These are phyloP conservation scores for Apeira syringaria DNA, from an alignment of 2,888 invertebrate genomes.

Conservation along the genomic window DNA sequence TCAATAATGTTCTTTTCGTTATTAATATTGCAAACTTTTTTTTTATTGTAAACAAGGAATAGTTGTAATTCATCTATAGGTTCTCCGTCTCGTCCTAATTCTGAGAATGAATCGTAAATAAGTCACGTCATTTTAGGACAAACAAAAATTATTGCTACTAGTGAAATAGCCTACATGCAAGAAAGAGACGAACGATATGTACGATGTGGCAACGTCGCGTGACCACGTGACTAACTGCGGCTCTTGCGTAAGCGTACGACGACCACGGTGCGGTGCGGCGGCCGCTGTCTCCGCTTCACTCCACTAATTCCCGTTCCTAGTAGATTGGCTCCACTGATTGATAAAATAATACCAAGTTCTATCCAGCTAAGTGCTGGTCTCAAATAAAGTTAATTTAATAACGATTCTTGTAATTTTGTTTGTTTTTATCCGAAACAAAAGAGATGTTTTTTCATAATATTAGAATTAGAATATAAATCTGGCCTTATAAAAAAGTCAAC, in stretches of 20 bases:
- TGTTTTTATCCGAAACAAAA: too few species aligned
- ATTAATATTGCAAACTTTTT: too few species aligned
- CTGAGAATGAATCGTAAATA: slow-evolving; percentile 70
- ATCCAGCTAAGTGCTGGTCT: too few species aligned
- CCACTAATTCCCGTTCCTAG: slow-evolving; percentile 17
- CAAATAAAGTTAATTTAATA: too few species aligned
- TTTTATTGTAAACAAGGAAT: not conserved
- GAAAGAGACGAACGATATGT: slow-evolving; percentile 58
- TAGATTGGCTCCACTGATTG: slow-evolving; percentile 6
- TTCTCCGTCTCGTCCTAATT: slow-evolving; percentile 64
- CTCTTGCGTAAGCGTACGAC: slow-evolving; percentile 80
- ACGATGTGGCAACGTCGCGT: slow-evolving; percentile 73
- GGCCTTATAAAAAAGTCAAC: too few species aligned
- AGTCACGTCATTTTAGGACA: slow-evolving; percentile 73
- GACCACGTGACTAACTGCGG: slow-evolving; percentile 76
- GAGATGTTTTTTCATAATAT: too few species aligned
- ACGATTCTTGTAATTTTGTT: too few species aligned
- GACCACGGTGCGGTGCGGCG: slow-evolving; percentile 58
- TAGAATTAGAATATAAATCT: too few species aligned
- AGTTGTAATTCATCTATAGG: too few species aligned
- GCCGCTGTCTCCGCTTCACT: slow-evolving; percentile 42
- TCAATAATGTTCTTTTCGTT: too few species aligned
- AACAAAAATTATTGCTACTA: slow-evolving; percentile 73
- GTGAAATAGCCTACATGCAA: slow-evolving; percentile 59
- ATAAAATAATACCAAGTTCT: not conserved